Percentiles rank a stretch among this genome's conserved stretches.
Conservation (phyloP, 2,113 vertebrate genomes). For the Noctilio leporinus region DNA sequence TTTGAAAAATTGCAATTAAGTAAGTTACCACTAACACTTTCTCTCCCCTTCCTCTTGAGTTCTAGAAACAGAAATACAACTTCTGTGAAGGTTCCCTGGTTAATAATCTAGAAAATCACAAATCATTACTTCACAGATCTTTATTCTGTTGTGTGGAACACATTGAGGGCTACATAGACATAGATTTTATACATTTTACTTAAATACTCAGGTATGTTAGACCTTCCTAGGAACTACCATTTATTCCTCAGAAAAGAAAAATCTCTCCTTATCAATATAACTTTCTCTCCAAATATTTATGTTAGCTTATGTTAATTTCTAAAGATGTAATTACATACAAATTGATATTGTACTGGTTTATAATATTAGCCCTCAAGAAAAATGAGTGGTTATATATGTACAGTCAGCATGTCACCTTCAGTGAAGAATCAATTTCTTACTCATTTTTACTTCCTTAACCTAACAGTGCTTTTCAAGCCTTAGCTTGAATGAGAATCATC, state of each 20-base stretch:
- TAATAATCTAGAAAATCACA: constrained; percentile 6
- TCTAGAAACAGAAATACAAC: neutral
- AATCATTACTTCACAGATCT: neutral
- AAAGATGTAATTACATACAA: neutral
- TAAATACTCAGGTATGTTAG: neutral
- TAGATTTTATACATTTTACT: neutral
- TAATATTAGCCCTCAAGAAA: neutral
- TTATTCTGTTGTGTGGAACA: neutral
- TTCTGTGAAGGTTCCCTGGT: neutral
- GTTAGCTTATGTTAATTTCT: neutral
- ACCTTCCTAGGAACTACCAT: neutral
- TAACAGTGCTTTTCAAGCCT: neutral
- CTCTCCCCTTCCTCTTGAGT: neutral
- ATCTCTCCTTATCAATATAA: neutral
- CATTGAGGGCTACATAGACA: neutral
- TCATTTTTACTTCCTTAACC: neutral
- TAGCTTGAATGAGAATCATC: neutral
- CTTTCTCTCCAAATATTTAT: neutral
- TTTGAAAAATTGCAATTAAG: neutral
- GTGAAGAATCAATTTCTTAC: neutral
- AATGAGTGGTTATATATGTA: neutral
- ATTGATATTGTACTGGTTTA: neutral
- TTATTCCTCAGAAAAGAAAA: neutral
- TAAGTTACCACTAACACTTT: neutral
- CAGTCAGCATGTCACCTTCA: neutral